A percentile compares a stretch with the other conserved stretches of the same genome.
These are phyloP conservation scores for Dermolepida albohirtum DNA, from an alignment of 2,888 invertebrate species.

Conservation along the genomic window DNA sequence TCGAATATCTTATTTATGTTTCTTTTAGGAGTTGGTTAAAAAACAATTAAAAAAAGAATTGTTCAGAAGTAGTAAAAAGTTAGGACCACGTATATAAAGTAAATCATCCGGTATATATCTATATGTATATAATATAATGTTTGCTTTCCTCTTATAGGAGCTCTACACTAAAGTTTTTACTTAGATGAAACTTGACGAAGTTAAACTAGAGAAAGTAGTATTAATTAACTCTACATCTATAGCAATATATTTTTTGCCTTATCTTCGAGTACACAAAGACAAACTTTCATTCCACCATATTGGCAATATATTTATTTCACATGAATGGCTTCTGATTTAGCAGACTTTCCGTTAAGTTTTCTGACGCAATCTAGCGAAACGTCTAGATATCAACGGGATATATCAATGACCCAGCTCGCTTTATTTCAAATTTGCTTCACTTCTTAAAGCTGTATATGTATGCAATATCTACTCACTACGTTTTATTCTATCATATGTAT, in stretches of 20 bases:
- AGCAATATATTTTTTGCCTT: conserved; percentile 20
- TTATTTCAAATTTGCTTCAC: conserved; percentile 17
- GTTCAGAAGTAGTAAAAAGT: too few relatives aligned
- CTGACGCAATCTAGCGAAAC: conserved; percentile 39
- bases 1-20: too few relatives aligned
- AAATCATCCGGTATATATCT: too few relatives aligned
- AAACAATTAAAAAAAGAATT: too few relatives aligned
- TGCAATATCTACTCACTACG: conserved; percentile 10
- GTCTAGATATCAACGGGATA: conserved; percentile 37
- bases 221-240: conserved; percentile 31
- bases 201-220: conserved; percentile 19
- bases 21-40: too few relatives aligned
- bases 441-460: conserved; percentile 5
- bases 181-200: conserved; percentile 24
- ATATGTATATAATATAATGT: neutral
- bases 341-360: conserved; percentile 36
- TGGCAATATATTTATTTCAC: conserved; percentile 41
- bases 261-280: conserved; percentile 30
- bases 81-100: too few relatives aligned
- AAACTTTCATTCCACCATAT: conserved; percentile 35
- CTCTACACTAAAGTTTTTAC: conserved; percentile 11
- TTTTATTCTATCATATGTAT: too few relatives aligned
- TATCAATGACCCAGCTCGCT: conserved; percentile 19
- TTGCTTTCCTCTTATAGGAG: conserved; percentile 24
- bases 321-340: conserved; percentile 38